These are phyloP conservation scores for Periophthalmodon schlosseri DNA, from an alignment of 2,113 vertebrate genomes.

Conservation along the genomic window DNA sequence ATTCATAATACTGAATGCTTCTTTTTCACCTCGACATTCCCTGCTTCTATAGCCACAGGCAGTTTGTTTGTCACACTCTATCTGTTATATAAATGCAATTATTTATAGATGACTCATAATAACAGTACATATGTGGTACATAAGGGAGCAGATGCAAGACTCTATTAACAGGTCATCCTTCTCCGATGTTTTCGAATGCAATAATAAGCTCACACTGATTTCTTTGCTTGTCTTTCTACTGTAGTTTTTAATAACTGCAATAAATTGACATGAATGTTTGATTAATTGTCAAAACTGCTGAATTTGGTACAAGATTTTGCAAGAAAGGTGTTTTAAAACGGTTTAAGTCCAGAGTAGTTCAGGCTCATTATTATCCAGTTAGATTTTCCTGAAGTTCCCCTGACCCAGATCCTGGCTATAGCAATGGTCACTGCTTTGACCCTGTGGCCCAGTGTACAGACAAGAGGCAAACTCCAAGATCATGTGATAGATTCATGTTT, in stretches of 20 bases:
- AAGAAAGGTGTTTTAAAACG: neutral
- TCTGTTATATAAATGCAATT: constrained; percentile 4
- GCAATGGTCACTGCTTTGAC: neutral
- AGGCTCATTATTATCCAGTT: neutral
- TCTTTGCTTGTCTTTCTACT: no score
- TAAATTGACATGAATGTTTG: no score
- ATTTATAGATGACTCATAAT: constrained; percentile 8
- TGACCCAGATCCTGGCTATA: neutral
- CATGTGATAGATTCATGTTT: neutral
- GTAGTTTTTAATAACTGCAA: neutral
- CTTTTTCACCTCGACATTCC: neutral
- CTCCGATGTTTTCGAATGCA: neutral
- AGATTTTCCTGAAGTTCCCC: neutral
- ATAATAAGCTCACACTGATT: neutral
- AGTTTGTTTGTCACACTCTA: neutral
- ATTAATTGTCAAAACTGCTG: no score
- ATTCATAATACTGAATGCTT: neutral
- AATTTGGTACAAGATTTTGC: neutral
- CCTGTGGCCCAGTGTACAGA: neutral
- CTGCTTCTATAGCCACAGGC: neutral
- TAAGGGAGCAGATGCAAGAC: neutral
- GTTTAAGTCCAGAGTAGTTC: neutral
- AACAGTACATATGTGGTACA: neutral
- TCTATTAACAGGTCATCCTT: neutral
- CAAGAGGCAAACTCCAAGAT: neutral